phyloP scores from a whole-genome alignment of 2,113 vertebrate species.

The Corynorhinus townsendii region DNA sequence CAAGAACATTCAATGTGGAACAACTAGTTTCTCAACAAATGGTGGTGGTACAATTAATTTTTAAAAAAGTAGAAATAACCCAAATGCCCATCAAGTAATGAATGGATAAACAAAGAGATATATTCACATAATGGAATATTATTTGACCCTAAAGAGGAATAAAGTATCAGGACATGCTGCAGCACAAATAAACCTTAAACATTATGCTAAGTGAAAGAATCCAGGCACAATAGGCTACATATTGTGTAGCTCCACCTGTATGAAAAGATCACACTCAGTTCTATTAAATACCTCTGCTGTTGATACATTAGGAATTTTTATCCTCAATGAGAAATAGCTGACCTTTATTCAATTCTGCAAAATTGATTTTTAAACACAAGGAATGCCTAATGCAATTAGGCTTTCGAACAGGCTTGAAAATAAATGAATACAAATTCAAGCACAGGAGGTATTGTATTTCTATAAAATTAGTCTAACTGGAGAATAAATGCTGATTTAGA shows the following conservation, averaged over 20 bases:
- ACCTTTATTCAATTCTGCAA: not conserved
- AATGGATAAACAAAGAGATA: not conserved
- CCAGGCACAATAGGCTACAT: not conserved
- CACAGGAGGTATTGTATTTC: not conserved
- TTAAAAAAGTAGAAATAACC: not conserved
- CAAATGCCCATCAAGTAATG: not conserved
- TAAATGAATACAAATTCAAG: constrained; percentile 43
- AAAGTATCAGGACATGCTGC: not conserved
- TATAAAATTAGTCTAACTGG: constrained; percentile 6
- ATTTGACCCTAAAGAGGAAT: not conserved
- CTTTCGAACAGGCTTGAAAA: constrained; percentile 25
- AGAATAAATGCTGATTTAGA: constrained; percentile 21
- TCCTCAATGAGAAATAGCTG: not conserved
- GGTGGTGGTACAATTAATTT: not conserved
- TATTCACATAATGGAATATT: not conserved
- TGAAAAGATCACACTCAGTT: not conserved
- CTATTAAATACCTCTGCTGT: not conserved
- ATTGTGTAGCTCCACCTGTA: not conserved
- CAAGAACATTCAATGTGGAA: not conserved
- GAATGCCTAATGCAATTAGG: constrained; percentile 44
- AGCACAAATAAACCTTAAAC: not conserved
- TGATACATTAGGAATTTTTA: not conserved
- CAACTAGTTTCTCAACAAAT: not conserved
- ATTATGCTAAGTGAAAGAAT: not conserved
- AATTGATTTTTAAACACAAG: constrained; percentile 41